These are phyloP conservation scores for Eciton burchellii DNA, from an alignment of 1,140 invertebrate species.

Conservation along the genomic window DNA sequence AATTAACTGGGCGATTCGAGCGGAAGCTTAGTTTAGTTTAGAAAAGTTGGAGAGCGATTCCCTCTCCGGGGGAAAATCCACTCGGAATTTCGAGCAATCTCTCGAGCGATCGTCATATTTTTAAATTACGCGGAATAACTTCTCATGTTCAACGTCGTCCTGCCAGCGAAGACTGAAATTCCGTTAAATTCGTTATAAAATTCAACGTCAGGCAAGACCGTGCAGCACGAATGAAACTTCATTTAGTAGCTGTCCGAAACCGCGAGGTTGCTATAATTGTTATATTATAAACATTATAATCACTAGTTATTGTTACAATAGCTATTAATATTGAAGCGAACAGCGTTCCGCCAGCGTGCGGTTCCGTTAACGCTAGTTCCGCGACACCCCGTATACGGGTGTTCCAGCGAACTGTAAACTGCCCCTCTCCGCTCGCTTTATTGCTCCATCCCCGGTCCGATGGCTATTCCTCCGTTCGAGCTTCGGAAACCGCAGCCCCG, in stretches of 20 bases:
- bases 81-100: too few relatives aligned
- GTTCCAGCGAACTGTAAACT: slow-evolving; percentile 33
- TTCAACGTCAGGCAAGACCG: not conserved
- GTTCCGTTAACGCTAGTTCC: not conserved
- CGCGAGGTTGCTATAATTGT: too few relatives aligned
- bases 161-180: not conserved
- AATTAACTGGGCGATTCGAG: too few relatives aligned
- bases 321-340: too few relatives aligned
- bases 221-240: not conserved
- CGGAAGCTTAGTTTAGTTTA: not conserved
- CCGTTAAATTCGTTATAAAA: not conserved
- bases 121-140: not conserved
- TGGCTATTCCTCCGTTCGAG: slow-evolving; percentile 29
- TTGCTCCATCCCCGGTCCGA: slow-evolving; percentile 19
- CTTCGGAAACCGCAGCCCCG: slow-evolving; percentile 25
- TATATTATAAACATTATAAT: too few relatives aligned
- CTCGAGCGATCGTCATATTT: not conserved
- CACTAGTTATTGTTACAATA: too few relatives aligned
- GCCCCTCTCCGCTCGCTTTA: not conserved
- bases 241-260: too few relatives aligned
- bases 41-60: too few relatives aligned
- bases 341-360: not conserved
- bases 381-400: not conserved
- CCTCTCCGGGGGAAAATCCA: too few relatives aligned
- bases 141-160: not conserved